Percentiles rank a stretch among this genome's conserved stretches.
These are phyloP conservation scores for Cebus imitator DNA, from an alignment of 2,113 vertebrate genomes.

Conservation along the genomic window DNA sequence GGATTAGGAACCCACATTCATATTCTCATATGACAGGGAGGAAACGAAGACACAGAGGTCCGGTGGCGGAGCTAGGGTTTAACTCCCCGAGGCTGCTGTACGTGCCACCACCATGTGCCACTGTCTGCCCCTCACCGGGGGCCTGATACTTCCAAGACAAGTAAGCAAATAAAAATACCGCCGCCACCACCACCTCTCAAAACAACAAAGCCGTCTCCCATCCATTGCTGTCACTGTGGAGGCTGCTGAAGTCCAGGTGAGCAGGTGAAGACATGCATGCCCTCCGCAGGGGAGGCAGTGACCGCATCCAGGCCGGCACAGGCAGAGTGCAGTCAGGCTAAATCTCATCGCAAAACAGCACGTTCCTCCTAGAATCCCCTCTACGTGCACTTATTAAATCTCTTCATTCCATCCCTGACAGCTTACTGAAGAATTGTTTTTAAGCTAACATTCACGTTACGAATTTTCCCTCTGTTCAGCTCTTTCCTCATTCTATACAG, in stretches of 20 bases:
- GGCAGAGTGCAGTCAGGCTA: neutral
- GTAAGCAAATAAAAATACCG: neutral
- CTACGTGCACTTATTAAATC: neutral
- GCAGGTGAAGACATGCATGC: fast-evolving
- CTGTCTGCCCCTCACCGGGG: neutral
- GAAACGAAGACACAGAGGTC: fast-evolving
- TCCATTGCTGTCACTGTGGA: neutral
- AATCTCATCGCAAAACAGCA: neutral
- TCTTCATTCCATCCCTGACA: neutral
- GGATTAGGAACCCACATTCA: too few species aligned
- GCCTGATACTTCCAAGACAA: too few species aligned
- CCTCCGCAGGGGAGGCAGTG: neutral
- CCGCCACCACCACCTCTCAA: too few species aligned
- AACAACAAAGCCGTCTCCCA: neutral
- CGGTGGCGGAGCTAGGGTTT: neutral
- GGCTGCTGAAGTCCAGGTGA: neutral
- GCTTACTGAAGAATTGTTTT: neutral
- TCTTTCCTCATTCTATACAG: neutral
- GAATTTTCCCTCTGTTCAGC: neutral
- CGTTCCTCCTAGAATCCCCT: neutral
- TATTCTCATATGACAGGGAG: neutral
- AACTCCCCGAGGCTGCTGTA: too few species aligned
- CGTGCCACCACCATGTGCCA: fast-evolving
- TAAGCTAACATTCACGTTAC: neutral
- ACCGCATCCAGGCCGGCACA: neutral